Base-by-base conservation (phyloP, 2,888 invertebrate genomes). In the Eristalinus aeneus region DNA sequence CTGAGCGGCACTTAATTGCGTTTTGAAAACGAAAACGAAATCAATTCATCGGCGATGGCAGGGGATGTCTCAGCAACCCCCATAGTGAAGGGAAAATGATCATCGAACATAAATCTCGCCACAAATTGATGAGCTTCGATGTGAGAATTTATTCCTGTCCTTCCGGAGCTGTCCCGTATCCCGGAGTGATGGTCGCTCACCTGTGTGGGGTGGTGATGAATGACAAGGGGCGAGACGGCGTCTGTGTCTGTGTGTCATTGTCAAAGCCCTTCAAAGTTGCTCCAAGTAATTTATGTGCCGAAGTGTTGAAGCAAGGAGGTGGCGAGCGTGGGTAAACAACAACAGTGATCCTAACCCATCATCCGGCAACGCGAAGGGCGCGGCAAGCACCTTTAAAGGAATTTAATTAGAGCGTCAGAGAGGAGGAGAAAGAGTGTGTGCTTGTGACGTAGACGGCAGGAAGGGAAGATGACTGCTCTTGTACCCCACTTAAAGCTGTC, bases 121-220 rank as follows among this genome's bases (percentile, higher is more conserved):
- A 63, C 63, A 80, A 80, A 80, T 74, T 80, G 74, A 80, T 80
- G 68, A 74, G 39, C n/a, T 68, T 27, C 58, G 31, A 31, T 56
- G 73, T 63, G 79, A 56, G 32, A 74, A 74, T 80, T 80, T 74
- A 73, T 68, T 63, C 36, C 46, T 39, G 20, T 68, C 63, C 56
- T 74, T 56, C 27, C 63, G 56, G 10, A 27, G 27, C 5, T 27
- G 20, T 63, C 31, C 23, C 74, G 36, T 34, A n/a, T 63, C 23
- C 16, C 61, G 54, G 2, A n/a, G 54, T 67, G 65, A 73, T 39
- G 16, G 46, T 67, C 61, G 56, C 22, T 4, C 60, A 72, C 72
- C 46, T 73, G 67, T 53, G 60, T 2, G 2, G 23, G 56, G 23
- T 20, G 23, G 54, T 72, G 54, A 73, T 67, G 61, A 80, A 73